phyloP scores from a whole-genome alignment of 2,797 vertebrate species.

The Amblyopsis hoosieri region DNA sequence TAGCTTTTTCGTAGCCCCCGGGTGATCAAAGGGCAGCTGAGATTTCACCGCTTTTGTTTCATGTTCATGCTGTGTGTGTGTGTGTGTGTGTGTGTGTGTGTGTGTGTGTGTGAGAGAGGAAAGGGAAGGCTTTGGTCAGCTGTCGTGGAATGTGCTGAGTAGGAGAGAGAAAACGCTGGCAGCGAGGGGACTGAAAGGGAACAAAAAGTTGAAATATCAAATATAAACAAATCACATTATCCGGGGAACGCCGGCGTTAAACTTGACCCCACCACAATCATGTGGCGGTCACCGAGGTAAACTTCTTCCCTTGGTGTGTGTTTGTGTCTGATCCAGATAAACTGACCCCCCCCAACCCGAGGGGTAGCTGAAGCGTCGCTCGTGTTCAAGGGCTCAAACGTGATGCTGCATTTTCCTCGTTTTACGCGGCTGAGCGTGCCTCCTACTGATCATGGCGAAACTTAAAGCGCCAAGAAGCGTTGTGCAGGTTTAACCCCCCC shows the following conservation, averaged over 20 bases:
- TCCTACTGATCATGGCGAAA: conserved; percentile 3
- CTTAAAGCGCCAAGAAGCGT: no score
- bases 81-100: conserved; percentile 9
- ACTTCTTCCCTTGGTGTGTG: conserved; percentile 22
- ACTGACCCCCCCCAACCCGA: conserved; percentile 32
- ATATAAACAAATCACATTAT: background rate
- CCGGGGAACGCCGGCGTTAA: background rate
- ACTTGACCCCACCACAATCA: background rate
- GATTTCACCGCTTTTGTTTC: conserved; percentile 38
- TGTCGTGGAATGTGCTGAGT: conserved; percentile 23
- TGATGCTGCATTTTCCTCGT: conserved; percentile 68
- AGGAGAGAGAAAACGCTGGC: conserved; percentile 15
- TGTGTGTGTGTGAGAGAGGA: background rate
- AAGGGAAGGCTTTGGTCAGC: conserved; percentile 9
- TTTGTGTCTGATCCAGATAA: conserved; percentile 38
- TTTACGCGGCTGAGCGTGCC: conserved; percentile 45
- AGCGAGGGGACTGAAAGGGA: conserved; percentile 14
- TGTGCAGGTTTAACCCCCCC: no score
- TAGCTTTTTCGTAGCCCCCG: conserved; percentile 29
- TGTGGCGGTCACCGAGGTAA: conserved; percentile 31
- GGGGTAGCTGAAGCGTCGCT: conserved; percentile 34
- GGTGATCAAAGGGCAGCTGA: conserved; percentile 42
- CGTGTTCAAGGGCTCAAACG: conserved; percentile 36
- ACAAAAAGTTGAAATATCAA: conserved; percentile 48
- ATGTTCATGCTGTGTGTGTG: conserved; percentile 20